phyloP scores from a whole-genome alignment of 2,113 vertebrate species.

The Chroicocephalus ridibundus region DNA sequence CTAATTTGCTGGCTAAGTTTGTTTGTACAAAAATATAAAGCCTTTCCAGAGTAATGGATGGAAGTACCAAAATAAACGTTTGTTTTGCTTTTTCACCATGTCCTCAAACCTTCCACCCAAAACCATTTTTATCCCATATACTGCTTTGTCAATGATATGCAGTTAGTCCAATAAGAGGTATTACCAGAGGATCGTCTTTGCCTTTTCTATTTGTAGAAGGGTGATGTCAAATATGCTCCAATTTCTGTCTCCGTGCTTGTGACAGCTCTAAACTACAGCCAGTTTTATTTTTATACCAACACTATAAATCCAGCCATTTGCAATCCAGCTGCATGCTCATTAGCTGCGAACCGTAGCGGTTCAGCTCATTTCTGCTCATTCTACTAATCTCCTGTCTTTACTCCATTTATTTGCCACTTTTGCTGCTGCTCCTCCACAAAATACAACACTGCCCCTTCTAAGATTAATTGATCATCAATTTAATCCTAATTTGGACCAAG shows the following conservation, averaged over 20 bases:
- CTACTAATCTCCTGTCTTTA: conserved; percentile 91
- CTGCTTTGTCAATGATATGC: conserved; percentile 46
- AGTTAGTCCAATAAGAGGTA: conserved; percentile 62
- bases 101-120: conserved; percentile 20
- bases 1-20: conserved; percentile 14
- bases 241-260: conserved; percentile 70
- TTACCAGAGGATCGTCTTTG: conserved; percentile 70
- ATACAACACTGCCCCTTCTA: conserved; percentile 93
- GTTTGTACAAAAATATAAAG: conserved; percentile 35
- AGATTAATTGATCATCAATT: conserved; percentile 99
- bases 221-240: conserved; percentile 74
- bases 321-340: conserved; percentile 89
- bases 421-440: conserved; percentile 94
- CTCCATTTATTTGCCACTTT: conserved; percentile 91
- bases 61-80: conserved; percentile 39
- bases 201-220: conserved; percentile 68
- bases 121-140: conserved; percentile 51
- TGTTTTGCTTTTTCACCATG: conserved; percentile 19
- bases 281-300: conserved; percentile 87
- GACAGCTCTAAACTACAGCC: conserved; percentile 79
- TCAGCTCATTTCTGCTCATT: conserved; percentile 88
- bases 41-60: conserved; percentile 12
- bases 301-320: conserved; percentile 87
- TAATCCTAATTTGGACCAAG: conserved; percentile 99
- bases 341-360: conserved; percentile 82